phyloP scores from a whole-genome alignment of 2,113 vertebrate genomes.

The Columba livia region DNA sequence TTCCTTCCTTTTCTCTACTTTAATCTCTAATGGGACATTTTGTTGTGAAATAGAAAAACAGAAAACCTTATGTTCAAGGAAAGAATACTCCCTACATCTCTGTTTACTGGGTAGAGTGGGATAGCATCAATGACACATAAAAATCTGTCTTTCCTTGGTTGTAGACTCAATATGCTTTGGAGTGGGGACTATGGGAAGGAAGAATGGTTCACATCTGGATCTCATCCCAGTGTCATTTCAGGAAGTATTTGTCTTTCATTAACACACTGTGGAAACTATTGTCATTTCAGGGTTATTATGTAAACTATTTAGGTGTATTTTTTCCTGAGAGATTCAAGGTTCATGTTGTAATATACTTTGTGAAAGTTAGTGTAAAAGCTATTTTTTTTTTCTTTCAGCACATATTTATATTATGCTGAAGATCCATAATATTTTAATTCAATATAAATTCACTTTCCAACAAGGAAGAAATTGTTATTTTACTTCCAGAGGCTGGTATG shows the following conservation, averaged over 20 bases:
- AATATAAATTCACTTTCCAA: not conserved
- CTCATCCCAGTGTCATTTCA: not conserved
- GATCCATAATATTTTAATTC: not conserved
- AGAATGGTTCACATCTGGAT: not conserved
- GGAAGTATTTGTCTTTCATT: not conserved
- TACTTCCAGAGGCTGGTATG: not conserved
- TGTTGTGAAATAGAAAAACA: not conserved
- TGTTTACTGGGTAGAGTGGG: not conserved
- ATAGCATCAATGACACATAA: not conserved
- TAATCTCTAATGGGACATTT: not conserved
- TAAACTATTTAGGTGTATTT: not conserved
- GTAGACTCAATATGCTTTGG: not conserved
- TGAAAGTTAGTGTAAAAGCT: not conserved
- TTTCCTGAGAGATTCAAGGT: not conserved
- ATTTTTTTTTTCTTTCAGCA: not conserved
- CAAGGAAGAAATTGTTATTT: not conserved
- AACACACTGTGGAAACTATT: not conserved
- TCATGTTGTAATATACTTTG: not conserved
- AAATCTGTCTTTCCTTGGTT: not conserved
- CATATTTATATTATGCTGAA: not conserved
- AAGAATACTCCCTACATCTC: not conserved
- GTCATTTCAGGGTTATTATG: not conserved
- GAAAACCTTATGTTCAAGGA: not conserved
- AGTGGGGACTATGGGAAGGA: not conserved
- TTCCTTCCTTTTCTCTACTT: not conserved